These are phyloP conservation scores for Brachyptera putata DNA, from an alignment of 2,888 invertebrate species.

Conservation along the genomic window DNA sequence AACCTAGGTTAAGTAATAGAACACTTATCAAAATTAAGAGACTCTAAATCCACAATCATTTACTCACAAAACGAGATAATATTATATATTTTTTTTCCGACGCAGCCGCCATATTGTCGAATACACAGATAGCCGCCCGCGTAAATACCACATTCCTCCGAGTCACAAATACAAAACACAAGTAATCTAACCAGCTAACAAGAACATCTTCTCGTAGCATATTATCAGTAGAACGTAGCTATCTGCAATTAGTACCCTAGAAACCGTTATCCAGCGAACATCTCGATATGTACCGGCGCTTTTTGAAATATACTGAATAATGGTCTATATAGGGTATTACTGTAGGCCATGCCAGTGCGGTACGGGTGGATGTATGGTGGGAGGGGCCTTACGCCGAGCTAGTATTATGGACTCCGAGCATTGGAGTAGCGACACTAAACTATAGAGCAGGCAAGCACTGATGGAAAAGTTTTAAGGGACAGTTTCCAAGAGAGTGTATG, in stretches of 20 bases:
- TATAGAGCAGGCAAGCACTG: conserved; percentile 46
- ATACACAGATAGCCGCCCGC: not conserved
- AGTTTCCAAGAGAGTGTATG: conserved; percentile 30
- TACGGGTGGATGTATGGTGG: not conserved
- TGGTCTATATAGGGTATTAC: conserved; percentile 16
- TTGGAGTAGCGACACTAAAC: conserved; percentile 64
- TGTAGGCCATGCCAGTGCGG: conserved; percentile 1
- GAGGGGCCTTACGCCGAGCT: conserved; percentile 4
- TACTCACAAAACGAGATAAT: not conserved
- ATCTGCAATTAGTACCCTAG: conserved; percentile 6
- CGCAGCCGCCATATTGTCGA: conserved; percentile 8
- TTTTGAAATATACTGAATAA: conserved; percentile 22
- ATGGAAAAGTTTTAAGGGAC: conserved; percentile 35
- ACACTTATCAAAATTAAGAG: too few species aligned
- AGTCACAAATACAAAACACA: not conserved
- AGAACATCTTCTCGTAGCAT: too few species aligned
- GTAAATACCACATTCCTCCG: not conserved
- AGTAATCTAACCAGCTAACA: too few species aligned
- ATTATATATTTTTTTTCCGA: not conserved
- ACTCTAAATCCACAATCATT: too few species aligned
- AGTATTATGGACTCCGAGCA: conserved; percentile 62
- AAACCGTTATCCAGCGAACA: conserved; percentile 14
- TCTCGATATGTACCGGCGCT: conserved; percentile 12
- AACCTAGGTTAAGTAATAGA: too few species aligned
- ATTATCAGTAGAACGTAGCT: too few species aligned